phyloP scores from a whole-genome alignment of 2,888 invertebrate species.

The Therioaphis trifolii region DNA sequence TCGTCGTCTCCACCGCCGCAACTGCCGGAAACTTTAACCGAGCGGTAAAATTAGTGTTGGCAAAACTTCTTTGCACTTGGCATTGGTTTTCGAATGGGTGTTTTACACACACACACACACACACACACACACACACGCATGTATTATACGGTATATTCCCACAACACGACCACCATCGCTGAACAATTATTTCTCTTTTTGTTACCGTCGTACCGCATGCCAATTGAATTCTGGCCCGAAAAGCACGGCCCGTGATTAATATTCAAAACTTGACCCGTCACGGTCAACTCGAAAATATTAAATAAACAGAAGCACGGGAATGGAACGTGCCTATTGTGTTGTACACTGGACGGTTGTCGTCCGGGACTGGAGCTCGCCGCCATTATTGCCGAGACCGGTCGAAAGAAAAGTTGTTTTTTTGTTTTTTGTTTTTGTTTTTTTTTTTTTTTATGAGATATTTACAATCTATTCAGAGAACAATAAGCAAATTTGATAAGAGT shows the following conservation, averaged over 20 bases:
- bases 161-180: not conserved
- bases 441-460: no score
- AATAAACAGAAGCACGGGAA: no score
- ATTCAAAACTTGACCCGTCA: constrained; percentile 21
- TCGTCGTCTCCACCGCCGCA: not conserved
- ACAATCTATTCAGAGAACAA: no score
- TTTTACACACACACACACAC: constrained; percentile 17
- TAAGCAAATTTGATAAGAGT: no score
- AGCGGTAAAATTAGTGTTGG: constrained; percentile 44
- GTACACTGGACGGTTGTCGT: no score
- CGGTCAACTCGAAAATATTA: no score
- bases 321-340: no score
- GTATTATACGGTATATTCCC: constrained; percentile 9
- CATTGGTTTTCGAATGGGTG: constrained; percentile 46
- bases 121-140: not conserved
- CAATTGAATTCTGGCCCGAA: constrained; percentile 56
- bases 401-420: no score
- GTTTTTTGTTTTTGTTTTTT: no score
- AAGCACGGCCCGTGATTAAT: constrained; percentile 18
- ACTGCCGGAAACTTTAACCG: constrained; percentile 45
- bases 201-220: constrained; percentile 14
- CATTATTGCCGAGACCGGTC: no score
- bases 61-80: constrained; percentile 58
- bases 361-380: no score
- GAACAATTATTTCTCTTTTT: constrained; percentile 29